Evolutionary conservation across 2,113 vertebrate species (phyloP).

Genomic region (Camelus dromedarius): DNA sequence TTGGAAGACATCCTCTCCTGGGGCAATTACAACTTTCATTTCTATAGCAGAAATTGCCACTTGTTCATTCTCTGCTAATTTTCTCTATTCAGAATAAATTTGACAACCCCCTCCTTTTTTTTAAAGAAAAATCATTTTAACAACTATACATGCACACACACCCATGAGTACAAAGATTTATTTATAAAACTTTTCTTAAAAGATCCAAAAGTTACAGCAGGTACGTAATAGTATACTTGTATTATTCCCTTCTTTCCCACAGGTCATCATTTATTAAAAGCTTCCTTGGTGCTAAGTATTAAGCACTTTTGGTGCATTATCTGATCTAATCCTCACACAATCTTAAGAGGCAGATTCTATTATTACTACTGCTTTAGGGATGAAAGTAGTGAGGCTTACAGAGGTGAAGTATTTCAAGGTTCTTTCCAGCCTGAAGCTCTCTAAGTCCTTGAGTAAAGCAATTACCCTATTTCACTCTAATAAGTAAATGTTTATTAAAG

Average conservation of each 20-base stretch:
- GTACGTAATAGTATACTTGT: neutral
- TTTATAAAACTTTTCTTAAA: slow-evolving; percentile 13
- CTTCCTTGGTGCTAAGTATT: neutral
- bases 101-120: neutral
- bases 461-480: slow-evolving; percentile 48
- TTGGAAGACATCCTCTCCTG: slow-evolving; percentile 32
- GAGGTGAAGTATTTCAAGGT: neutral
- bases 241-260: slow-evolving; percentile 1
- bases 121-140: neutral
- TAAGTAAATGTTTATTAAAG: neutral
- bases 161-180: neutral
- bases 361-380: neutral
- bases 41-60: neutral
- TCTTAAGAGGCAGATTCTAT: neutral
- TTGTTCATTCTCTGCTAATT: neutral
- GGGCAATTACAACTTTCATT: neutral
- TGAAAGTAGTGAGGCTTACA: slow-evolving; percentile 5
- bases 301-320: neutral
- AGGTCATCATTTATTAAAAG: slow-evolving; percentile 1
- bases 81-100: slow-evolving; percentile 3
- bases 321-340: neutral
- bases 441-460: neutral
- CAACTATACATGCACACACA: neutral
- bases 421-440: neutral
- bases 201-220: neutral